phyloP scores from a whole-genome alignment of 2,113 vertebrate genomes.

The Cyprinodon tularosa region DNA sequence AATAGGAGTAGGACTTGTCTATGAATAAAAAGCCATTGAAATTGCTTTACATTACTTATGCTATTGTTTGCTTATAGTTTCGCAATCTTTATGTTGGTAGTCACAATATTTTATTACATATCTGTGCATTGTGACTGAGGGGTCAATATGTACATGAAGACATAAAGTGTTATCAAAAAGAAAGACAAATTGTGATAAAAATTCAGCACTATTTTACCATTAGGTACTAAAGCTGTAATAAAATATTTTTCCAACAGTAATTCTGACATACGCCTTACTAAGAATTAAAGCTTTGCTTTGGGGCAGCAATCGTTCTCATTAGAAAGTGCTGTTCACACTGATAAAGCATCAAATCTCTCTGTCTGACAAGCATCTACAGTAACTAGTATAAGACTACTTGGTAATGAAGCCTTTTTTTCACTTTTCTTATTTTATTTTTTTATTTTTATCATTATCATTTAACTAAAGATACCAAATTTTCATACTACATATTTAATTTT shows the following conservation, averaged over 20 bases:
- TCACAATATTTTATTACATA: not conserved
- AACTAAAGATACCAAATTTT: not conserved
- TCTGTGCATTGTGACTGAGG: not conserved
- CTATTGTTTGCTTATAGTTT: not conserved
- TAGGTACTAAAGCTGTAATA: not conserved
- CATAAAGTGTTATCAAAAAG: not conserved
- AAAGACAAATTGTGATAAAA: not conserved
- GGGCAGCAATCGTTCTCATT: not conserved
- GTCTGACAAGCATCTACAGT: not conserved
- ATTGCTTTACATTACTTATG: slow-evolving; percentile 2
- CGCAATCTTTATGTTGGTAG: not conserved
- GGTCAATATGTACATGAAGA: not conserved
- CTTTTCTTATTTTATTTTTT: too few species aligned
- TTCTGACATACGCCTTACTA: not conserved
- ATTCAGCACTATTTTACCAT: not conserved
- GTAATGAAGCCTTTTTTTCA: too few species aligned
- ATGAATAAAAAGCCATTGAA: not conserved
- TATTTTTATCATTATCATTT: not conserved
- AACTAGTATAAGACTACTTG: too few species aligned
- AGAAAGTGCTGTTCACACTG: not conserved
- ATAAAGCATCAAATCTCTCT: not conserved
- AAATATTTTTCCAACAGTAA: not conserved
- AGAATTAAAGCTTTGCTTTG: not conserved
- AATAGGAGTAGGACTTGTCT: not conserved
- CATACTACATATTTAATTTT: not conserved